Evolutionary conservation across 2,888 invertebrate species (phyloP).

Genomic region (Phyllotreta striolata): DNA sequence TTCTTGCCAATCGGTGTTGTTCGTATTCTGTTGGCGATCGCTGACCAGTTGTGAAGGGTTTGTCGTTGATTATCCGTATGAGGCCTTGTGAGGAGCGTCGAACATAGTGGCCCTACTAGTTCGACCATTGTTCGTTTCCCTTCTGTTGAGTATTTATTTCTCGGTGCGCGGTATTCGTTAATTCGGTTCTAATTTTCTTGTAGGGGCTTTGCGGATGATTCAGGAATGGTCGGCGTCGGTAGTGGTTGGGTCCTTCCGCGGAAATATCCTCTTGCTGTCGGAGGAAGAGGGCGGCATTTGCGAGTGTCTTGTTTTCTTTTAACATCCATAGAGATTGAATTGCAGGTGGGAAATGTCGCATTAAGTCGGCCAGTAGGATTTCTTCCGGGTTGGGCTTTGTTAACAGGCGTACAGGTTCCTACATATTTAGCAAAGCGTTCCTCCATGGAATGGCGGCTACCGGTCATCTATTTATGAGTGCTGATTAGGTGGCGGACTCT

Average conservation of each 20-base stretch:
- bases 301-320: constrained; percentile 12
- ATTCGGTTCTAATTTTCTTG: no score
- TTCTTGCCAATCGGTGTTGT: not conserved
- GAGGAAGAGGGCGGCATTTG: constrained; percentile 22
- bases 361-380: constrained; percentile 13
- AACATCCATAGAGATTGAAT: constrained; percentile 30
- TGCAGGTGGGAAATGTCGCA: constrained; percentile 27
- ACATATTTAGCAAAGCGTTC: constrained; percentile 22
- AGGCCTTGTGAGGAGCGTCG: no score
- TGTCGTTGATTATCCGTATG: no score
- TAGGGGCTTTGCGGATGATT: no score
- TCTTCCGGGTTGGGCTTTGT: constrained; percentile 17
- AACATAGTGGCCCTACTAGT: no score
- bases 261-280: constrained; percentile 20
- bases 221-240: not conserved
- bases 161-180: no score
- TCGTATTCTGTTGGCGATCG: no score
- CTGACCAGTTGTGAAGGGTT: no score
- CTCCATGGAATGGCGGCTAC: constrained; percentile 9
- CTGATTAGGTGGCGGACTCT: not conserved
- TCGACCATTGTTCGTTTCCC: no score
- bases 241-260: not conserved
- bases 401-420: constrained; percentile 12
- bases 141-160: no score
- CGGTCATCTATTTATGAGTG: not conserved